Evolutionary conservation across 2,888 invertebrate genomes (phyloP).

Genomic region (Orchestes rusci): DNA sequence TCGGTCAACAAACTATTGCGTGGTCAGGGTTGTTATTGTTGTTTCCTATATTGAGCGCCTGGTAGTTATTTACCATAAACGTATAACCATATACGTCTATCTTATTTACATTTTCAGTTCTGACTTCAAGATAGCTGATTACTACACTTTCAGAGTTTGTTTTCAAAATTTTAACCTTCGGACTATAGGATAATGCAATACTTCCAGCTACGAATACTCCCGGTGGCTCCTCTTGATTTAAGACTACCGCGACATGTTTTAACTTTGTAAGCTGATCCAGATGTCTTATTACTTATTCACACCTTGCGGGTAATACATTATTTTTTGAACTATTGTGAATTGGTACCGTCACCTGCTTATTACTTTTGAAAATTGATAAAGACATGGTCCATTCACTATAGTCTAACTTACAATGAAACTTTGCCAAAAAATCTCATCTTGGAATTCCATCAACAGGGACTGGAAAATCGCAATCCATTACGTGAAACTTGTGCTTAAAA

Average conservation of each 20-base stretch:
- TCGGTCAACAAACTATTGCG: neutral
- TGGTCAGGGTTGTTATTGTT: neutral
- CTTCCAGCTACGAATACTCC: constrained; percentile 12
- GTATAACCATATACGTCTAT: too few relatives aligned
- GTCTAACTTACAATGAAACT: constrained; percentile 5
- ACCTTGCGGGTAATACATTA: constrained; percentile 7
- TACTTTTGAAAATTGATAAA: neutral
- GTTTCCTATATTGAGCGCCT: neutral
- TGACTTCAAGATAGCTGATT: neutral
- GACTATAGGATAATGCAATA: constrained; percentile 7
- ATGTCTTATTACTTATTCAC: constrained; percentile 7
- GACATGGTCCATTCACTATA: constrained; percentile 8
- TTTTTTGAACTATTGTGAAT: constrained; percentile 9
- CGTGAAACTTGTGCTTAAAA: constrained; percentile 1
- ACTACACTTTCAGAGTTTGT: constrained; percentile 7
- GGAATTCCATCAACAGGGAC: constrained; percentile 12
- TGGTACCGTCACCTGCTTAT: neutral
- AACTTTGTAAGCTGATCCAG: neutral
- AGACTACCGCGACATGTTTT: neutral
- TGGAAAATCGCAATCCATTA: constrained; percentile 10
- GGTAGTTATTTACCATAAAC: neutral
- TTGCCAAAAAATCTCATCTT: constrained; percentile 6
- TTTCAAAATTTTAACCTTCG: constrained; percentile 15
- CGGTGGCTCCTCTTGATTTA: neutral
- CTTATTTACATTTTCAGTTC: neutral